phyloP scores from a whole-genome alignment of 2,113 vertebrate genomes.

The Mirza zaza region DNA sequence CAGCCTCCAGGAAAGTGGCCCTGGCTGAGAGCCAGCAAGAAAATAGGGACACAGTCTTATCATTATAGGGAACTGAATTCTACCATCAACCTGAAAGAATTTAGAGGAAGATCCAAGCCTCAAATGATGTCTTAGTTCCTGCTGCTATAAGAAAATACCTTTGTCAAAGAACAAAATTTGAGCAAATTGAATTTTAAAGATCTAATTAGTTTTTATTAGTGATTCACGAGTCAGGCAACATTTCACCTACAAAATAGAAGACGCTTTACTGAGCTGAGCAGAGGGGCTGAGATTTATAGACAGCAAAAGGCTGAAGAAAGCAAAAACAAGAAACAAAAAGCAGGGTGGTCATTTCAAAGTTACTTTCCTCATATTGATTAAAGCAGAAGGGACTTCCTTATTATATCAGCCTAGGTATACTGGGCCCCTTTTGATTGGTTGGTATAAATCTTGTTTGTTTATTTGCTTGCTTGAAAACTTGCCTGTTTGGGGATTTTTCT shows the following conservation, averaged over 20 bases:
- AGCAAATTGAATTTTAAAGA: background rate
- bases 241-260: background rate
- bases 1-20: background rate
- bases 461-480: background rate
- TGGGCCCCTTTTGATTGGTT: background rate
- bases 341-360: background rate
- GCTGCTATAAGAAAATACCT: background rate
- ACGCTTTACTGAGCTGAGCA: background rate
- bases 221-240: background rate
- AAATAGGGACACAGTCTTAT: background rate
- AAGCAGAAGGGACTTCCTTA: background rate
- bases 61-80: background rate
- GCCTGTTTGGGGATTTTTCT: background rate
- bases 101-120: background rate
- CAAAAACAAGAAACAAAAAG: background rate
- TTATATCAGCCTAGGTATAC: background rate
- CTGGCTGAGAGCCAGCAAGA: background rate
- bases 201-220: background rate
- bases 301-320: background rate
- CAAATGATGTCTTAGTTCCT: background rate
- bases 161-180: background rate
- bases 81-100: background rate
- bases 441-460: background rate
- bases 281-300: background rate
- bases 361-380: background rate